A percentile compares a stretch with the other conserved stretches of the same genome.
These are phyloP conservation scores for Iguana delicatissima DNA, from an alignment of 2,797 vertebrate genomes.

Conservation along the genomic window DNA sequence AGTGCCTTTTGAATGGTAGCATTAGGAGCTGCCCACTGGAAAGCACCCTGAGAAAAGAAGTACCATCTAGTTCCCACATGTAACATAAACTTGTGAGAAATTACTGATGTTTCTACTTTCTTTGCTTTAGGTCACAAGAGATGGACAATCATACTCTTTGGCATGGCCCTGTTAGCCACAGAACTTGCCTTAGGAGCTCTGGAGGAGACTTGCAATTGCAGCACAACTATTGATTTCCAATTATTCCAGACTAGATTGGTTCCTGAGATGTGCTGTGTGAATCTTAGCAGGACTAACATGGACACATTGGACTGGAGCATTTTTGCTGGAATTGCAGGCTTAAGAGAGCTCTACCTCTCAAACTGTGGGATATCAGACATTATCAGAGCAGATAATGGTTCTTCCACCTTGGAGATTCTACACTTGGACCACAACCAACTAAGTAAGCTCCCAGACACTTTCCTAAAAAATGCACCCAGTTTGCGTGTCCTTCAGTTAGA, in stretches of 20 bases:
- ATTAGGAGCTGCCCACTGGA: no score
- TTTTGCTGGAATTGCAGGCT: constrained; percentile 73
- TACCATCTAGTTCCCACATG: background rate
- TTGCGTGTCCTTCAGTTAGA: constrained; percentile 85
- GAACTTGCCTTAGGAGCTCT: constrained; percentile 58
- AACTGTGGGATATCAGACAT: constrained; percentile 82
- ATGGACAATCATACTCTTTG: constrained; percentile 68
- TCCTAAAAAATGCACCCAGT: constrained; percentile 80
- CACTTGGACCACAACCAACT: constrained; percentile 84
- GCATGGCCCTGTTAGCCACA: constrained; percentile 65
- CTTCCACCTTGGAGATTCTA: constrained; percentile 75
- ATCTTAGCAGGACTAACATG: constrained; percentile 85
- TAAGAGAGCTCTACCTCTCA: constrained; percentile 86
- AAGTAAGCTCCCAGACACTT: constrained; percentile 79
- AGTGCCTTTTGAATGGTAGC: background rate
- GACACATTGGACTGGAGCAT: constrained; percentile 79
- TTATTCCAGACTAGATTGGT: constrained; percentile 73
- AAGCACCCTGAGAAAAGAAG: background rate
- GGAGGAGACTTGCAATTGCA: constrained; percentile 80
- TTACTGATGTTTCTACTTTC: constrained; percentile 41
- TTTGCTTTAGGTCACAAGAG: constrained; percentile 63
- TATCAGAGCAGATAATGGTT: constrained; percentile 3
- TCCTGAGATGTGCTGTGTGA: constrained; percentile 84
- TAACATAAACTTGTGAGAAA: background rate
- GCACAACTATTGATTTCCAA: constrained; percentile 73